Base-by-base conservation (phyloP, 2,113 vertebrate genomes). In the Peromyscus maniculatus region DNA sequence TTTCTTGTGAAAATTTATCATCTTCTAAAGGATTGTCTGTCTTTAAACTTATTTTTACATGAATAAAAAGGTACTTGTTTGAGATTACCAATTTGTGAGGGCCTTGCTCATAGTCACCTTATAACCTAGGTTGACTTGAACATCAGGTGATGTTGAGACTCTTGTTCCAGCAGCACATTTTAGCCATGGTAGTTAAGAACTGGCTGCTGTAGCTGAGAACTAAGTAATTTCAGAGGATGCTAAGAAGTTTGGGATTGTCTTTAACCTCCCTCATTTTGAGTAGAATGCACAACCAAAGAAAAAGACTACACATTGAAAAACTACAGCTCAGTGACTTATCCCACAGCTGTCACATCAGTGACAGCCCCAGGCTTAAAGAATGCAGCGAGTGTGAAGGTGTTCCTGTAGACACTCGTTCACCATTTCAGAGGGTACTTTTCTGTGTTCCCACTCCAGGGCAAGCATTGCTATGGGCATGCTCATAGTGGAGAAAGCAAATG, bases 141-240 rank as follows among this genome's bases (percentile, higher is more conserved):
- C 62, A 84, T 79, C 7, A 86, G 26, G 31, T 62, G 67, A 86
- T 28, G 4, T 13, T 94, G 69, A 90, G 24, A 91, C 66, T 91
- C 43, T 93, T 87, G 43, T 49, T 86, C 67, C 86, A 52, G 28
- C 31, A 78, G 39, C 79, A 22, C 8, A 87, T 95, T 91, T 72
- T 75, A 64, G 78, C 49, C 46, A 74, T 87, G 39, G 21, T 22
- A 66, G 88, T 79, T 83, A 82, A 79, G 16, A 83, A 77, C 49
- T 59, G 59, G 24, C 93, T 95, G 7, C 10, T 55, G 0, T 78
- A 89, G 43, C 10, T 15, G 57, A 69, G 9, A 89, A 77, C 39
- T 78, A 88, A 88, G n/a, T 80, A 89, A 75, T 87, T 55, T 75
- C 93, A 69, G 59, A 10, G 78, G 33, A 93, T 89, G 67, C 86